A percentile compares a stretch with the other conserved stretches of the same genome.
Evolutionary conservation across 1,140 invertebrate species (phyloP).

Genomic region (Fragariocoptes setiger): DNA sequence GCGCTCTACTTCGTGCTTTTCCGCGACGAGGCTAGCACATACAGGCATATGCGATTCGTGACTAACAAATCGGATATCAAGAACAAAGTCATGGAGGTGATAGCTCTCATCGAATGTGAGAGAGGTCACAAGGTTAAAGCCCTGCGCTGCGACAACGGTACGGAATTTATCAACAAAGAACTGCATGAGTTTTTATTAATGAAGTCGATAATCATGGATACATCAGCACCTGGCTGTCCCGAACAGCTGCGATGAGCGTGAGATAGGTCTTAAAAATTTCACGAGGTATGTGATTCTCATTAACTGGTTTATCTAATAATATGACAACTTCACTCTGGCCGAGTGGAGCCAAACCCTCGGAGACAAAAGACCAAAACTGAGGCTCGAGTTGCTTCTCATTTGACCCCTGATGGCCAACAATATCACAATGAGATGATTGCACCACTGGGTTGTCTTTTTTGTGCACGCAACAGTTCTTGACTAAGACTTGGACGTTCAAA

Average conservation of each 20-base stretch:
- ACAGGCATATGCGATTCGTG: slow-evolving; percentile 3
- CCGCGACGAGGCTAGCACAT: slow-evolving; percentile 5
- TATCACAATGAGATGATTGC: neutral
- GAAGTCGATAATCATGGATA: slow-evolving; percentile 1
- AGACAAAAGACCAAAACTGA: slow-evolving; percentile 47
- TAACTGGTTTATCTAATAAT: slow-evolving; percentile 34
- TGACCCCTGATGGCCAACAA: neutral
- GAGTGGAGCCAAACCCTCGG: slow-evolving; percentile 39
- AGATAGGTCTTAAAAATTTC: slow-evolving; percentile 31
- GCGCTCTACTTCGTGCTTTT: slow-evolving; percentile 6
- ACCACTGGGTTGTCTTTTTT: neutral
- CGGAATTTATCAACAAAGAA: slow-evolving; percentile 6
- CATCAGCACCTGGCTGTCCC: slow-evolving; percentile 8
- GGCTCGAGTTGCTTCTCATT: too few species aligned
- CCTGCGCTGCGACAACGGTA: slow-evolving; percentile 6
- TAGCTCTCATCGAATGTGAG: slow-evolving; percentile 3
- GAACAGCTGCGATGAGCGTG: neutral
- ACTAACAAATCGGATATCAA: slow-evolving; percentile 5
- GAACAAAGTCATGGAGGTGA: neutral
- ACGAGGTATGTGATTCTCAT: slow-evolving; percentile 31
- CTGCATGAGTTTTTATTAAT: slow-evolving; percentile 2
- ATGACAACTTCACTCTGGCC: slow-evolving; percentile 58
- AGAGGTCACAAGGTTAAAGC: slow-evolving; percentile 2
- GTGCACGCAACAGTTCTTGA: slow-evolving; percentile 25
- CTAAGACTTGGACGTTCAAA: slow-evolving; percentile 38